Conservation (phyloP, 2,797 vertebrate genomes). For the Myotis myotis region DNA sequence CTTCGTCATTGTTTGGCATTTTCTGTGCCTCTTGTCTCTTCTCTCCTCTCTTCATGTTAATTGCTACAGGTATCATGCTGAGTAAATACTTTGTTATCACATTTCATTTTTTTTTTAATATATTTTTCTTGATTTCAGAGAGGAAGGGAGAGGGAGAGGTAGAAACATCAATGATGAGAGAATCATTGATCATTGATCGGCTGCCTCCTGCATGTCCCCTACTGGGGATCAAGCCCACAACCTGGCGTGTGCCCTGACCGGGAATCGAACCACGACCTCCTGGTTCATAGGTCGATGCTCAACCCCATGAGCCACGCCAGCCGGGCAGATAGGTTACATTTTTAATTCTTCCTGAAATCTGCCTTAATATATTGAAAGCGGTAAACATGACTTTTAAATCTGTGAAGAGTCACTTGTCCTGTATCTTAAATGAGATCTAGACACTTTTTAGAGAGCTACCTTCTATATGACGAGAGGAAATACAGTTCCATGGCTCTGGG, state of each 20-base stretch:
- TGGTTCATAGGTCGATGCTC: neutral
- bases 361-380: no score
- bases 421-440: neutral
- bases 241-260: neutral
- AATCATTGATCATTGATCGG: neutral
- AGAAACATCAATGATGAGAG: neutral
- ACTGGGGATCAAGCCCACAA: neutral
- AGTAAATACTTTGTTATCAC: neutral
- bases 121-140: neutral
- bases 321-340: no score
- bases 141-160: neutral
- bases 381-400: neutral
- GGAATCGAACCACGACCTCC: neutral
- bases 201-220: neutral
- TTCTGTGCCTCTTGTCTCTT: neutral
- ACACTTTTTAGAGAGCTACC: neutral
- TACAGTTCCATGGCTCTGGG: neutral
- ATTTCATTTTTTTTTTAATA: neutral
- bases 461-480: neutral
- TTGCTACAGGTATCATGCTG: neutral
- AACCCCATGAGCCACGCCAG: neutral
- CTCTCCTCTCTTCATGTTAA: neutral
- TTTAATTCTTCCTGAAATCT: no score
- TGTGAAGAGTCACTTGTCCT: neutral
- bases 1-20: neutral